phyloP scores from a whole-genome alignment of 2,797 vertebrate species.

The Phoxinus dragarum region DNA sequence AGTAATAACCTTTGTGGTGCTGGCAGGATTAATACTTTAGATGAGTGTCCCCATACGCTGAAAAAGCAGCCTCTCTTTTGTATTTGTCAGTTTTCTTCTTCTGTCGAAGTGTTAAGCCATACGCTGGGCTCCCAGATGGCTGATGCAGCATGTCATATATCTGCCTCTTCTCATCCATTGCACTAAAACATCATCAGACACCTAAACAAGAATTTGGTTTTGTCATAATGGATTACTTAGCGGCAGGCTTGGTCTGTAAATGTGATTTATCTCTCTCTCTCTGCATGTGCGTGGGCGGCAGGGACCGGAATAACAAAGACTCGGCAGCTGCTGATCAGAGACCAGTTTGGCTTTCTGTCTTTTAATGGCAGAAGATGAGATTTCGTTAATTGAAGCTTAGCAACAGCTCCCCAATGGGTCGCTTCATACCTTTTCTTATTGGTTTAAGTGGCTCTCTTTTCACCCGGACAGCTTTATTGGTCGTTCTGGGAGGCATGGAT shows the following conservation, averaged over 20 bases:
- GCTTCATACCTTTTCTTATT: constrained; percentile 43
- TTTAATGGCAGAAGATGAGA: constrained; percentile 26
- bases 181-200: constrained; percentile 47
- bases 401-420: constrained; percentile 26
- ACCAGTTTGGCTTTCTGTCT: constrained; percentile 41
- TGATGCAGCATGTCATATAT: constrained; percentile 37
- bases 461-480: constrained; percentile 26
- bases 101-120: neutral
- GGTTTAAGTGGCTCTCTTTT: constrained; percentile 22
- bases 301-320: constrained; percentile 49
- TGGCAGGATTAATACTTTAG: constrained; percentile 38
- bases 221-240: constrained; percentile 55
- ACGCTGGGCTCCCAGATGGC: constrained; percentile 34
- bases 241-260: constrained; percentile 44
- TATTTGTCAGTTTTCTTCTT: constrained; percentile 39
- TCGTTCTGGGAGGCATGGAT: constrained; percentile 17
- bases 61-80: constrained; percentile 35
- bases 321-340: constrained; percentile 40
- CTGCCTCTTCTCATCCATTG: neutral
- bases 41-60: constrained; percentile 28
- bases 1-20: constrained; percentile 37
- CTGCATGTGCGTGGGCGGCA: constrained; percentile 34
- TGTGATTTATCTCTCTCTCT: constrained; percentile 53
- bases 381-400: constrained; percentile 36
- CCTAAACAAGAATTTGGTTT: constrained; percentile 55